phyloP scores from a whole-genome alignment of 2,113 vertebrate genomes.

The Pterocles orientalis region DNA sequence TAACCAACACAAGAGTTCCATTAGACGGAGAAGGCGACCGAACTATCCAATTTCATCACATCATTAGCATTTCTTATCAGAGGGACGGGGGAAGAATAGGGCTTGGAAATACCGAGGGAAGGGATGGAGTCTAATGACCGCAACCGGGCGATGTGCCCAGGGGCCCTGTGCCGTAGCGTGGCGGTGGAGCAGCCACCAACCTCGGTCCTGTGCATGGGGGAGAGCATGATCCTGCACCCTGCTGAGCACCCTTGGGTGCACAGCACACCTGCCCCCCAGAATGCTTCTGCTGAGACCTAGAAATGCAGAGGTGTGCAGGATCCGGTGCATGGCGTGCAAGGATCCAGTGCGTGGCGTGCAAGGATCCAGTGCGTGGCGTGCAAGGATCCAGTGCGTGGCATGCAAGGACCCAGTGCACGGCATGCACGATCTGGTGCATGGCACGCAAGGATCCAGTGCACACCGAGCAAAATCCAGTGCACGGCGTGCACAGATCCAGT shows the following conservation, averaged over 20 bases:
- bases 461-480: rapidly evolving
- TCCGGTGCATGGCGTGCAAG: not conserved
- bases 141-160: not conserved
- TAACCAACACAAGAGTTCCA: conserved; percentile 40
- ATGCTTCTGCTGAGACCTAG: not conserved
- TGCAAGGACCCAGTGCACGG: too few relatives aligned
- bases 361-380: not conserved
- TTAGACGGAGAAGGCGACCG: not conserved
- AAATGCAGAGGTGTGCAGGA: rapidly evolving
- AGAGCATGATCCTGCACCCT: not conserved
- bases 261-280: not conserved
- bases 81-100: not conserved
- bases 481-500: too few relatives aligned
- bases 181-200: not conserved
- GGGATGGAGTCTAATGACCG: not conserved
- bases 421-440: rapidly evolving
- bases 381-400: rapidly evolving
- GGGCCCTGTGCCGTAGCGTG: not conserved
- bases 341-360: not conserved
- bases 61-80: conserved; percentile 57
- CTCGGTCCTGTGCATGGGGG: not conserved
- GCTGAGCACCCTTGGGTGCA: not conserved
- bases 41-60: conserved; percentile 44
- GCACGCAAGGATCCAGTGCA: rapidly evolving
- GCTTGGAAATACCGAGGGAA: not conserved